phyloP scores from a whole-genome alignment of 2,888 invertebrate species.

The Altica lythri region DNA sequence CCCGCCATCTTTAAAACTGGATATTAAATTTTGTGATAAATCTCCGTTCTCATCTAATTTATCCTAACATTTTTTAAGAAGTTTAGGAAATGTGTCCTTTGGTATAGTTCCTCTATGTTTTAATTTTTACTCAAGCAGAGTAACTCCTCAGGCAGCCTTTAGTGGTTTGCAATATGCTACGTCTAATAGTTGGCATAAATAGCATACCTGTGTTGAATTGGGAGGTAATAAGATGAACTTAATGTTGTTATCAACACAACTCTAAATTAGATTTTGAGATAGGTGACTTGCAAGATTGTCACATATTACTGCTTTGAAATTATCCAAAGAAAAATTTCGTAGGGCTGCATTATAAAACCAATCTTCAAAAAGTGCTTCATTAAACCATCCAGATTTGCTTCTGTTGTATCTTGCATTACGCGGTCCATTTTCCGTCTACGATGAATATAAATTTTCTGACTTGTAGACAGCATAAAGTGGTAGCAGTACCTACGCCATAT shows the following conservation, averaged over 20 bases:
- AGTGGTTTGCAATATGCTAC: constrained; percentile 1
- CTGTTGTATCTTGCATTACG: not conserved
- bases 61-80: too few species aligned
- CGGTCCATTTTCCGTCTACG: too few species aligned
- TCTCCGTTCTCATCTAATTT: too few species aligned
- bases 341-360: not conserved
- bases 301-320: too few species aligned
- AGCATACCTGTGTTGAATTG: not conserved
- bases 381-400: not conserved
- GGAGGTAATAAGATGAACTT: not conserved
- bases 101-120: too few species aligned
- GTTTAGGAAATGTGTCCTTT: too few species aligned
- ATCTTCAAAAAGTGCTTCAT: not conserved
- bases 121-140: too few species aligned
- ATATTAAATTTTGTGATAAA: too few species aligned
- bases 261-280: not conserved
- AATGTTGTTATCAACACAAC: not conserved
- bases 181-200: constrained; percentile 1
- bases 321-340: not conserved
- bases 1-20: too few species aligned
- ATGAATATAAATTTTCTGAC: not conserved
- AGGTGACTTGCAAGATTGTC: not conserved
- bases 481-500: not conserved
- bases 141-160: not conserved
- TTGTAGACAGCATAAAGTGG: not conserved